Conservation (phyloP, 2,113 vertebrate genomes). For the Gopherus evgoodei region DNA sequence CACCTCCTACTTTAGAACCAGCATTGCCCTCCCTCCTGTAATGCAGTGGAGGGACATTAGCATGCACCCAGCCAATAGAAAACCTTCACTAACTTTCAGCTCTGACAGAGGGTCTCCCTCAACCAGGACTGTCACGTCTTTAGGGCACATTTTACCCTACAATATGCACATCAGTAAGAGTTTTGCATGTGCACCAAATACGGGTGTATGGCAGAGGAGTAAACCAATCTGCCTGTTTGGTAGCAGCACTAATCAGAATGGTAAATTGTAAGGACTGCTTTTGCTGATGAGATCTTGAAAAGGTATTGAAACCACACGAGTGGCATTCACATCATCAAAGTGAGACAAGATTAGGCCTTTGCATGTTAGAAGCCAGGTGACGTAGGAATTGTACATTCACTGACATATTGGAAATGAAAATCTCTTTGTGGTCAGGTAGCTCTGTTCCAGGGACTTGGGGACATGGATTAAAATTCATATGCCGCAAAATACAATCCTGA, state of each 20-base stretch:
- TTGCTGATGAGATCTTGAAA: background rate
- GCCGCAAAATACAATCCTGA: accelerated
- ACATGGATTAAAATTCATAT: accelerated
- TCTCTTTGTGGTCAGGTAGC: background rate
- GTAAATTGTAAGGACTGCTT: background rate
- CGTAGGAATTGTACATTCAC: background rate
- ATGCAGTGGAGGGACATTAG: background rate
- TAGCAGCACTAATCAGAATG: background rate
- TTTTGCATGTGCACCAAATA: background rate
- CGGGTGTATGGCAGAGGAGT: background rate
- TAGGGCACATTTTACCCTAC: background rate
- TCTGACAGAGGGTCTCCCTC: slow-evolving; percentile 12
- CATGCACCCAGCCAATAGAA: background rate
- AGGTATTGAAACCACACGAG: accelerated
- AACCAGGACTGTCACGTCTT: background rate
- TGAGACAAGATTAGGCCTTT: background rate
- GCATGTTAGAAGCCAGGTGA: background rate
- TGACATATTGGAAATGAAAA: background rate
- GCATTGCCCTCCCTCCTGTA: background rate
- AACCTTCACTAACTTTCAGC: background rate
- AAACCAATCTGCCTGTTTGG: background rate
- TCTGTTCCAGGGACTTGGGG: background rate
- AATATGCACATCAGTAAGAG: background rate
- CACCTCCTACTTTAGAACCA: background rate
- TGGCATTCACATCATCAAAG: background rate